Percentiles rank a stretch among this genome's conserved stretches.
These are phyloP conservation scores for Apeltes quadracus DNA, from an alignment of 2,113 vertebrate species.

Conservation along the genomic window DNA sequence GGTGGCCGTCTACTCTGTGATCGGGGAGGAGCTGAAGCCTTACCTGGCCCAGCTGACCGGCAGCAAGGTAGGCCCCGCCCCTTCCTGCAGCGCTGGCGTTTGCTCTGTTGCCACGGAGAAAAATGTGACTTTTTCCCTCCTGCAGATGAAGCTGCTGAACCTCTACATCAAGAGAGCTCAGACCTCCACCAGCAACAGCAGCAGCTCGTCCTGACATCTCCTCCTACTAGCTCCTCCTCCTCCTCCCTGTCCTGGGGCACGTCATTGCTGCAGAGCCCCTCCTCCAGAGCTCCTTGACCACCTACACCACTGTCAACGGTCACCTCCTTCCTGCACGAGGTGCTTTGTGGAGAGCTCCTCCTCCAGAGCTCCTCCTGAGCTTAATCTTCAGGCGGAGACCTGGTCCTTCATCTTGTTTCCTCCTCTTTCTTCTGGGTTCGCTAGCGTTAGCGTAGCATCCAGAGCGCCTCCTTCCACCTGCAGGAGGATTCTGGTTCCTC, in stretches of 20 bases:
- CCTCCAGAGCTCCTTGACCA: too few relatives aligned
- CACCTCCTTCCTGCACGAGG: too few relatives aligned
- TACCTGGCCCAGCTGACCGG: constrained; percentile 95
- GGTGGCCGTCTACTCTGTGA: constrained; percentile 96
- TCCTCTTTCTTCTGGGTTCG: background rate
- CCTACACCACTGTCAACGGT: too few relatives aligned
- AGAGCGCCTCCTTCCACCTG: too few relatives aligned
- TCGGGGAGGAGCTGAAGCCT: constrained; percentile 96
- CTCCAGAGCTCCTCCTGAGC: background rate
- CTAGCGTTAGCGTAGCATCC: too few relatives aligned
- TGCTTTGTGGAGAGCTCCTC: constrained; percentile 77
- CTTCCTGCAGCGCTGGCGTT: background rate
- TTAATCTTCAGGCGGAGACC: too few relatives aligned
- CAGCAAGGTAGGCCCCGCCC: constrained; percentile 85
- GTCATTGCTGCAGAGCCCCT: too few relatives aligned
- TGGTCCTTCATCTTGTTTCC: too few relatives aligned
- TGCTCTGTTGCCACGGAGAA: too few relatives aligned
- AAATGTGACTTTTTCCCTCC: background rate
- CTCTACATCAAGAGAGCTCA: constrained; percentile 97
- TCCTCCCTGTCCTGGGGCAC: background rate
- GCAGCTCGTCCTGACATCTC: constrained; percentile 96
- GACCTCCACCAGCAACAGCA: constrained; percentile 97
- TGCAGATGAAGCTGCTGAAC: constrained; percentile 96
- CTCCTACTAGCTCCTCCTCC: constrained; percentile 80
- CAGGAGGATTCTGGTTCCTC: background rate